phyloP scores from a whole-genome alignment of 2,888 invertebrate species.

The Cryptosula pallasiana region DNA sequence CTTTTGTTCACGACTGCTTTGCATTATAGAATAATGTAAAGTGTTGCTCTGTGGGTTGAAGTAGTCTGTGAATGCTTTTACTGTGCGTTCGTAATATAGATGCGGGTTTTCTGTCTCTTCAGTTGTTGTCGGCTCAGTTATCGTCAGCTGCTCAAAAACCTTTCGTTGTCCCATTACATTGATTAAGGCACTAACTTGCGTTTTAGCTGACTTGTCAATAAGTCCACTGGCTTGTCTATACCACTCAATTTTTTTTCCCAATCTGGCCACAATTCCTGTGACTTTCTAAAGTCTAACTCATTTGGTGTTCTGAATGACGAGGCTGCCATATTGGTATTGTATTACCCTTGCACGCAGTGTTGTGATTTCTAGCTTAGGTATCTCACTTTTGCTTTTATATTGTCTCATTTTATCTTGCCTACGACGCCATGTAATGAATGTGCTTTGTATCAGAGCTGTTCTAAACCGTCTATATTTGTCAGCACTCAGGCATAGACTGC shows the following conservation, averaged over 20 bases:
- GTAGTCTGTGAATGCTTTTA: not conserved
- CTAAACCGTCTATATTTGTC: too few species aligned
- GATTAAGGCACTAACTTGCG: not conserved
- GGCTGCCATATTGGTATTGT: not conserved
- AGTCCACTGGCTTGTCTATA: too few species aligned
- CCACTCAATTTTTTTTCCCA: too few species aligned
- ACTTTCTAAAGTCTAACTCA: not conserved
- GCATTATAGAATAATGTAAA: not conserved
- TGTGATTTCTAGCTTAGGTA: not conserved
- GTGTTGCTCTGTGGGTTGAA: not conserved
- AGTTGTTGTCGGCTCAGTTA: not conserved
- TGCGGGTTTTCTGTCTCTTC: not conserved
- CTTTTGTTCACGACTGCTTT: not conserved
- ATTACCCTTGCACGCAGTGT: too few species aligned
- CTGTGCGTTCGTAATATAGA: not conserved
- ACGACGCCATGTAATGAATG: not conserved
- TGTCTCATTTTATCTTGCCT: not conserved
- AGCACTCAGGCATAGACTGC: too few species aligned
- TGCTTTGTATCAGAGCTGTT: too few species aligned
- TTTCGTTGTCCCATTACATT: not conserved
- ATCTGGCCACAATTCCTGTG: not conserved
- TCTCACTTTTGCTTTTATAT: not conserved
- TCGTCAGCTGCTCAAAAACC: not conserved
- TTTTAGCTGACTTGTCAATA: not conserved
- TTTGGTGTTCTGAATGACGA: not conserved